Evolutionary conservation across 2,113 vertebrate genomes (phyloP), one percentile per base, ranked within the genome.

Genomic region (Entelurus aequoreus): DNA sequence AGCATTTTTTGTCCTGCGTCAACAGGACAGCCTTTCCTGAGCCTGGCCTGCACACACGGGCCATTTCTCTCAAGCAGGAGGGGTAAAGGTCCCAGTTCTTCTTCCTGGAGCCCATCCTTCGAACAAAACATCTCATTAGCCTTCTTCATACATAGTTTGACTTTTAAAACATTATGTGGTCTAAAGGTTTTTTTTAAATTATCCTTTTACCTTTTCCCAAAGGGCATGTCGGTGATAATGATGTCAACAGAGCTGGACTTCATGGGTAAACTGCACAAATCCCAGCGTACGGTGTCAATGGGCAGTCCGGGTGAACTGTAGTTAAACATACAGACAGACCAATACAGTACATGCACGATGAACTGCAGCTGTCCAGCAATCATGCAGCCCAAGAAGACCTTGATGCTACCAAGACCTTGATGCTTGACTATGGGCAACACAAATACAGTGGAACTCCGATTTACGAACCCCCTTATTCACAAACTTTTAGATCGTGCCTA

Each of bases 71-170:
- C 9, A 99, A 89, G 79, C 95, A 98, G 21, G 93, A 89, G 0
- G 95, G 96, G 61, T 98, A 98, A 35, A 99, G 90, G 74, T 98
- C 94, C 97, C 97, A 98, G 85, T 99, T 99, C 85, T 92, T 96
- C 86, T 94, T 98, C 82, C 86, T 95, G 0, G 96, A 99, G 19
- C 97, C 97, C 77, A 98, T 96, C 83, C 97, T 99, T 69, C 5
- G 51, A 78, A 65, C 42, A 60, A 50, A 60, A 48, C 7, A 48
- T 48, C 28, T 36, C 28, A 35, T 48, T 6, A 28, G 10, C 5
- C 42, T 48, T 48, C 8, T 4, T 36, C 15, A 28, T 48, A 6
- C 13, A 6, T 48, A 15, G 4, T 28, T 48, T 47, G 21, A 6
- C 54, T 42, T 19, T 55, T 3, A 55, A 38, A 47, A 28, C 21